These are phyloP conservation scores for Rhagonycha lutea DNA, from an alignment of 2,888 invertebrate genomes.

Conservation along the genomic window DNA sequence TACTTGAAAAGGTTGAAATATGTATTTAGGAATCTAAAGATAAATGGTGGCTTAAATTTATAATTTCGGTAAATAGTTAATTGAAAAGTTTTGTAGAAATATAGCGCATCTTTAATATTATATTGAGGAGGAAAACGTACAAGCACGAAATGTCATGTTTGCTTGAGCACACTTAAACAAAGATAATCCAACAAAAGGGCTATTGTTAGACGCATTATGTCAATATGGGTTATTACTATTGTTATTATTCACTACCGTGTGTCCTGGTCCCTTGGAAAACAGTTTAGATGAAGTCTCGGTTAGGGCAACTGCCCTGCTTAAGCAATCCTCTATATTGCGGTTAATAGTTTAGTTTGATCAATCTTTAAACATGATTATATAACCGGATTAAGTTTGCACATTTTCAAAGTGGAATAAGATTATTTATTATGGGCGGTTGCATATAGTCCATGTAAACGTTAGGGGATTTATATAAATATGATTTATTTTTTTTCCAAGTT, in stretches of 20 bases:
- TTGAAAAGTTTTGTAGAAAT: background rate
- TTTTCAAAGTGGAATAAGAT: conserved; percentile 13
- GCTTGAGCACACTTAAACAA: conserved; percentile 30
- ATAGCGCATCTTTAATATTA: background rate
- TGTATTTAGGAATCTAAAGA: background rate
- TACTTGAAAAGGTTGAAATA: background rate
- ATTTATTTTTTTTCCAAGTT: background rate
- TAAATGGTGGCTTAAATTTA: background rate
- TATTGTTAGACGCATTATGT: conserved; percentile 31
- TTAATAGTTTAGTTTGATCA: conserved; percentile 24
- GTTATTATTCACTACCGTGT: conserved; percentile 31
- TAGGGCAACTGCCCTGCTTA: background rate
- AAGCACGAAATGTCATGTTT: conserved; percentile 26
- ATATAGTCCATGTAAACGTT: background rate
- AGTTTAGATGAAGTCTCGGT: conserved; percentile 20
- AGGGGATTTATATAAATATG: background rate
- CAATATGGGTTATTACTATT: conserved; percentile 32
- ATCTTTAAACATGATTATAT: conserved; percentile 25
- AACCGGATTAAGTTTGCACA: conserved; percentile 17
- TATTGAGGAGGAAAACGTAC: conserved; percentile 1
- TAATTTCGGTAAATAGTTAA: background rate
- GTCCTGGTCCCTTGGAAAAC: conserved; percentile 27
- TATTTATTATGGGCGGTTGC: conserved; percentile 5
- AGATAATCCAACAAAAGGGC: conserved; percentile 32
- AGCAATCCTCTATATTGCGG: conserved; percentile 10